A percentile compares a stretch with the other conserved stretches of the same genome.
These are phyloP conservation scores for Metacarcinus magister DNA, from an alignment of 2,888 invertebrate genomes.

Conservation along the genomic window DNA sequence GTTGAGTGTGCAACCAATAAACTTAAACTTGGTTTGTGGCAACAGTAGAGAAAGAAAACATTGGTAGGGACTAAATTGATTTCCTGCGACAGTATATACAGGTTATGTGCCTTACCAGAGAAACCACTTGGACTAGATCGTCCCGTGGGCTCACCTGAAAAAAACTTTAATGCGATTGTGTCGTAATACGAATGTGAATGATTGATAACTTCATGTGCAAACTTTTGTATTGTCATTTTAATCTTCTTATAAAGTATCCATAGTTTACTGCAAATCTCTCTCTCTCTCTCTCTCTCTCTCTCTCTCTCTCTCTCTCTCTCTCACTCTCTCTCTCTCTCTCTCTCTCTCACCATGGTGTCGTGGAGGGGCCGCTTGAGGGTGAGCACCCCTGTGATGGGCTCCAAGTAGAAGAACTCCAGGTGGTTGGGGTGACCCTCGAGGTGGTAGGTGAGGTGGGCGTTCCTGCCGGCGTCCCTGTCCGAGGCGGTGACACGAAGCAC, in stretches of 20 bases:
- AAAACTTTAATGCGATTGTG: no score
- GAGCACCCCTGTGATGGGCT: conserved; percentile 61
- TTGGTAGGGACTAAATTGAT: no score
- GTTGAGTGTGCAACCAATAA: no score
- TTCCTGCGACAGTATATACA: no score
- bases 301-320: neutral
- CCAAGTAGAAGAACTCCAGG: conserved; percentile 66
- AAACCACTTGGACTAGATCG: neutral
- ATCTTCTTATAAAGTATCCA: neutral
- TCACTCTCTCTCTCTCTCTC: conserved; percentile 45
- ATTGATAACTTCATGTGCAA: neutral
- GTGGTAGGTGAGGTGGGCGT: conserved; percentile 59
- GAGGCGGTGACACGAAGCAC: conserved; percentile 63
- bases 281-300: conserved; percentile 26
- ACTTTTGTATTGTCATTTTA: neutral
- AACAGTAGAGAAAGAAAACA: no score
- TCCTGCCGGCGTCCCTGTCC: conserved; percentile 61
- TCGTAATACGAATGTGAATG: neutral
- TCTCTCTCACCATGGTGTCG: conserved; percentile 45
- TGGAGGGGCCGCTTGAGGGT: conserved; percentile 57
- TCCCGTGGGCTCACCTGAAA: no score
- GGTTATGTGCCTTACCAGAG: no score
- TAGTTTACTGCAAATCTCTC: neutral
- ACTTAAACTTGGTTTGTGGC: no score
- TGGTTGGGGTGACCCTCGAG: conserved; percentile 60